These are phyloP conservation scores for Physeter macrocephalus DNA, from an alignment of 2,113 vertebrate genomes.

Conservation along the genomic window DNA sequence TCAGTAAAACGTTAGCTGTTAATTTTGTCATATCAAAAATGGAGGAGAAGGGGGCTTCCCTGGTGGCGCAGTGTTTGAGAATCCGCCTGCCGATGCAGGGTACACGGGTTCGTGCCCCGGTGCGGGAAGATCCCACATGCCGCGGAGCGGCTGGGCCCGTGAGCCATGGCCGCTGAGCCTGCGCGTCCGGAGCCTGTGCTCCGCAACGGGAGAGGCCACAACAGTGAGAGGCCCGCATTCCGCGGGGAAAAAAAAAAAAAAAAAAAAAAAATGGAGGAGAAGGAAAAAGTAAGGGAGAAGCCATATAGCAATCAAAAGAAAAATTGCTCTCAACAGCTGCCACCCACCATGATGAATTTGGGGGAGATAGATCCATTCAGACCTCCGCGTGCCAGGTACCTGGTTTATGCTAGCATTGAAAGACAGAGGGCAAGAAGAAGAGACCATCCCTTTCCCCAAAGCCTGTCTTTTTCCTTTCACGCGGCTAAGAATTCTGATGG, in stretches of 20 bases:
- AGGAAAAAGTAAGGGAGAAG: neutral
- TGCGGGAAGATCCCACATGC: too few relatives aligned
- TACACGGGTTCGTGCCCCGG: too few relatives aligned
- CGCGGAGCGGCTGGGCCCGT: too few relatives aligned
- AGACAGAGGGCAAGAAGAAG: neutral
- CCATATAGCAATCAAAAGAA: neutral
- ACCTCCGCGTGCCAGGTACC: neutral
- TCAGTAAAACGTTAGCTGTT: neutral
- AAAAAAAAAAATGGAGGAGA: neutral
- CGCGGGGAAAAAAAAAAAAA: too few relatives aligned
- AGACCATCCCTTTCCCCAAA: neutral
- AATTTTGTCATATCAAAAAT: accelerated
- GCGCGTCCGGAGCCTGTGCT: too few relatives aligned
- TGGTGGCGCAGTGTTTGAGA: too few relatives aligned
- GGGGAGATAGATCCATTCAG: neutral
- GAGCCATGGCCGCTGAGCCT: too few relatives aligned
- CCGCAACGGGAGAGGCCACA: too few relatives aligned
- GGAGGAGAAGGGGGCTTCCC: neutral
- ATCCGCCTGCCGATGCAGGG: too few relatives aligned
- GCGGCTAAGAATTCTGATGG: neutral
- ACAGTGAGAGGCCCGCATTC: too few relatives aligned
- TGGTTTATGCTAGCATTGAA: constrained; percentile 18
- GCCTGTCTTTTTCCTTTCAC: neutral
- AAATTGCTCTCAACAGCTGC: neutral
- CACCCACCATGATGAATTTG: neutral